Percentiles rank a stretch among this genome's conserved stretches.
These are phyloP conservation scores for Athalia rosae DNA, from an alignment of 2,888 invertebrate genomes.

Conservation along the genomic window DNA sequence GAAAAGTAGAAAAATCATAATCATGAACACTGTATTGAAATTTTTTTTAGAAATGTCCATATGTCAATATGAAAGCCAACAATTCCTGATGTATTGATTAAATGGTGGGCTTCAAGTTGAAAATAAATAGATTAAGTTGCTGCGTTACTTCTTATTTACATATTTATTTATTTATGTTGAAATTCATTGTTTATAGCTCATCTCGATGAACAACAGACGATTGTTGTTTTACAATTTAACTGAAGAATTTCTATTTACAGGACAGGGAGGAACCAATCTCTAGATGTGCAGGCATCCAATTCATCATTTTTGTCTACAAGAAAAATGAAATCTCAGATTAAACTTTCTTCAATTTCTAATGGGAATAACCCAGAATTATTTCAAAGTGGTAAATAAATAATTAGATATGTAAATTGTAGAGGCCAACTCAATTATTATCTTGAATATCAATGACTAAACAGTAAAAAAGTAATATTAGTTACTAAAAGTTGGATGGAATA, in stretches of 20 bases:
- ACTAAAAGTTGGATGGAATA: conserved; percentile 33
- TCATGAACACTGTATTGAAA: not conserved
- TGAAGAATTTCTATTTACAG: conserved; percentile 62
- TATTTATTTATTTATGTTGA: conserved; percentile 50
- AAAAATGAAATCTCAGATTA: conserved; percentile 51
- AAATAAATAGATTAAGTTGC: not conserved
- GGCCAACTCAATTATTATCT: not conserved
- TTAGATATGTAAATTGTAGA: not conserved
- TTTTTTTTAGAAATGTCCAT: not conserved
- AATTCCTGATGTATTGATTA: not conserved
- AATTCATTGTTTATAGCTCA: conserved; percentile 47
- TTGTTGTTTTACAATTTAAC: conserved; percentile 46
- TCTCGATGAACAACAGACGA: conserved; percentile 43
- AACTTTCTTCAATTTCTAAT: not conserved
- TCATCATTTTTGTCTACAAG: conserved; percentile 68
- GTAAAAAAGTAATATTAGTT: not conserved
- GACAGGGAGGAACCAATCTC: conserved; percentile 58
- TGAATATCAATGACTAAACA: conserved; percentile 15
- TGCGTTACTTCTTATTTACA: conserved; percentile 38
- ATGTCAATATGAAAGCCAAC: too few species aligned
- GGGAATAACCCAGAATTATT: not conserved
- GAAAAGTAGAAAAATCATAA: not conserved
- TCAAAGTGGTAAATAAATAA: too few species aligned
- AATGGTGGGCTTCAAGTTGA: not conserved
- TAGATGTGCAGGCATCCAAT: conserved; percentile 54